phyloP scores from a whole-genome alignment of 2,113 vertebrate species.

The Oreochromis spilurus region DNA sequence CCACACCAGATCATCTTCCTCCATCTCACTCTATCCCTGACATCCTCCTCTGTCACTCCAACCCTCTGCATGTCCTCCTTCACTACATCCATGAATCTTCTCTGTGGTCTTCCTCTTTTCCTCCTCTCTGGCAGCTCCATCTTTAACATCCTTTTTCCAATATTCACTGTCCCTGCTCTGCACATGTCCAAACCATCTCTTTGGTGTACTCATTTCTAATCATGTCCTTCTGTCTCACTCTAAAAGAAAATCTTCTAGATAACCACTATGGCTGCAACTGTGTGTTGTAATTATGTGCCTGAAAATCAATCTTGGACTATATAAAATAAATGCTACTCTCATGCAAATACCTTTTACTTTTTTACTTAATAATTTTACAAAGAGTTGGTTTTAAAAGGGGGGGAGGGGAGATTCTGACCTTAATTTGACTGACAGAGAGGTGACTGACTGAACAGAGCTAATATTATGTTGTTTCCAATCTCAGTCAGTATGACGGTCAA shows the following conservation, averaged over 20 bases:
- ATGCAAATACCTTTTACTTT: neutral
- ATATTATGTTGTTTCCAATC: neutral
- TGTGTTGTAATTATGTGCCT: neutral
- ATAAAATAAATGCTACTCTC: neutral
- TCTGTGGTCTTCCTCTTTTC: neutral
- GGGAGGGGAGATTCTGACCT: accelerated
- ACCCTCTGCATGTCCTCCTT: neutral
- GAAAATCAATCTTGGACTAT: neutral
- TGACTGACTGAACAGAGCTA: neutral
- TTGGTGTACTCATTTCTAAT: neutral
- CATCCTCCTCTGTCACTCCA: neutral
- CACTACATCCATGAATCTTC: neutral
- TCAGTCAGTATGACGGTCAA: neutral
- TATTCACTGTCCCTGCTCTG: neutral
- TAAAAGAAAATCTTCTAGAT: neutral
- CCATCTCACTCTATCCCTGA: neutral
- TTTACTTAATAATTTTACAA: neutral
- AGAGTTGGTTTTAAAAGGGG: accelerated
- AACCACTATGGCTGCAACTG: neutral
- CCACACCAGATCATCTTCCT: neutral
- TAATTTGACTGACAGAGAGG: neutral
- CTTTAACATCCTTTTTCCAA: neutral
- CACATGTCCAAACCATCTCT: neutral
- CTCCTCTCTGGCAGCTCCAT: neutral
- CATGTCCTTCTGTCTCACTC: neutral